Evolutionary conservation across 2,888 invertebrate genomes (phyloP).

Genomic region (Physocephala rufipes): DNA sequence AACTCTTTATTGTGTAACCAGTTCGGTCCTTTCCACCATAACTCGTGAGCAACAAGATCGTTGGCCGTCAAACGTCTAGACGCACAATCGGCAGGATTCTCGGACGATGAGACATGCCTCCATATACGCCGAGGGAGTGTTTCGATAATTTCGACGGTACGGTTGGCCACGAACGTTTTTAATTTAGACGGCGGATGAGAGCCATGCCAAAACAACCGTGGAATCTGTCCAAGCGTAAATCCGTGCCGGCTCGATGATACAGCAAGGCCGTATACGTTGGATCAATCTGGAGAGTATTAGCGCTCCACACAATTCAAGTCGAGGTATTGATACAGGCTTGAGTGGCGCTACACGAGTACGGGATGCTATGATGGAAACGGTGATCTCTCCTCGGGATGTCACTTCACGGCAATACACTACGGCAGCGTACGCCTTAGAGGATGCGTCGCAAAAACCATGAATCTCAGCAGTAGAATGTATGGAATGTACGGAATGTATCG

Average conservation of each 20-base stretch:
- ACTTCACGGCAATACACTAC: neutral
- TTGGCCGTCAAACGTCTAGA: conserved; percentile 8
- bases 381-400: neutral
- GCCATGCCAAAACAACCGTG: neutral
- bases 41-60: neutral
- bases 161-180: conserved; percentile 11
- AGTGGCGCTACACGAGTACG: conserved; percentile 2
- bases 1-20: neutral
- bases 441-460: neutral
- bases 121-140: neutral
- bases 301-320: conserved; percentile 3
- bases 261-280: neutral
- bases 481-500: neutral
- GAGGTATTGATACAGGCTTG: neutral
- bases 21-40: conserved; percentile 19
- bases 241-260: neutral
- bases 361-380: neutral
- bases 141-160: neutral
- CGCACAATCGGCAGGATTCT: conserved; percentile 26
- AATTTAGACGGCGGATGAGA: neutral
- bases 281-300: neutral
- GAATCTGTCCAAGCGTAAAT: neutral
- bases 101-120: conserved; percentile 8
- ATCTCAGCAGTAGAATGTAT: neutral
- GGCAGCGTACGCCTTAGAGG: neutral